Evolutionary conservation across 2,888 invertebrate species (phyloP).

Genomic region (Diarsia brunnea): DNA sequence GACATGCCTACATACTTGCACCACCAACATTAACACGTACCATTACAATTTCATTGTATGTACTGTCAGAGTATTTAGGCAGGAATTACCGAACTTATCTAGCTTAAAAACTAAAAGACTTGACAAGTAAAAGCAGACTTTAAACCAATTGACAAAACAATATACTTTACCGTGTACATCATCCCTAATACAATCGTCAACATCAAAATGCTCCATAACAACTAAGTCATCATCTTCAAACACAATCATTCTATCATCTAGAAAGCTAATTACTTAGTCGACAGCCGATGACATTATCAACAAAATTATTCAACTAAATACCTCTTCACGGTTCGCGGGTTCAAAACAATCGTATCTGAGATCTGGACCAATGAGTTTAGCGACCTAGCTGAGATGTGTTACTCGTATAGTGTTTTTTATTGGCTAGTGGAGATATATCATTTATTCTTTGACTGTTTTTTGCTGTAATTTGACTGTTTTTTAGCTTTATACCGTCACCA

Average conservation of each 20-base stretch:
- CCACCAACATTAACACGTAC: neutral
- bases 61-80: too few species aligned
- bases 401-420: conserved; percentile 47
- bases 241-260: conserved; percentile 41
- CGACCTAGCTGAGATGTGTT: conserved; percentile 43
- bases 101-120: neutral
- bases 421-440: conserved; percentile 24
- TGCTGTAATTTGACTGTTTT: too few species aligned
- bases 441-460: neutral
- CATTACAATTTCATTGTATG: neutral
- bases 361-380: conserved; percentile 57
- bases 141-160: neutral
- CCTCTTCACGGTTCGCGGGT: conserved; percentile 56
- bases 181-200: neutral
- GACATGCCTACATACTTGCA: neutral
- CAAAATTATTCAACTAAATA: conserved; percentile 65
- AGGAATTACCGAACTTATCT: neutral
- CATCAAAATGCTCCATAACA: conserved; percentile 15
- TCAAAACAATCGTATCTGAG: conserved; percentile 64
- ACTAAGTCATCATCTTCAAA: conserved; percentile 23
- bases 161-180: neutral
- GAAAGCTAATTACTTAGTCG: conserved; percentile 63
- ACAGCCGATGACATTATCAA: conserved; percentile 72
- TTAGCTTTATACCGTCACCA: too few species aligned
- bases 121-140: neutral